A percentile compares a stretch with the other conserved stretches of the same genome.
Conservation (phyloP, 2,888 invertebrate genomes). For the Hydrotaea diabolus region DNA sequence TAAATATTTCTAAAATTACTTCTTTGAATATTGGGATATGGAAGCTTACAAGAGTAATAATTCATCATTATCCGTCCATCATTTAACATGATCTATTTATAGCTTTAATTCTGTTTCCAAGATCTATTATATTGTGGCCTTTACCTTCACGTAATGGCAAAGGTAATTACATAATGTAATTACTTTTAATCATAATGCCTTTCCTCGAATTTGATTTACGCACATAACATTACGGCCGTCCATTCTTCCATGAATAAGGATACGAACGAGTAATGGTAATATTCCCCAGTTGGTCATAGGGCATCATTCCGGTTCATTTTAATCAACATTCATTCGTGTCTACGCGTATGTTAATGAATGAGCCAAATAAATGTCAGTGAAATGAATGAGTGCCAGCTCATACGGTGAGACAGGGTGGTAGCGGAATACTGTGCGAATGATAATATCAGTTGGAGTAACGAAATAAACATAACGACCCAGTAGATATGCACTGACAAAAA, state of each 20-base stretch:
- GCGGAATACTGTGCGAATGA: neutral
- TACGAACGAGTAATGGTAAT: neutral
- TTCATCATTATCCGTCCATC: too few species aligned
- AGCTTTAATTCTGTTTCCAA: too few species aligned
- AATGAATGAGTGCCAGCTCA: neutral
- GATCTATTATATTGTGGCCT: too few species aligned
- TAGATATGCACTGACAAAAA: neutral
- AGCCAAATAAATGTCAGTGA: neutral
- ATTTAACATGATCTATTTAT: too few species aligned
- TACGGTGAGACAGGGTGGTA: neutral
- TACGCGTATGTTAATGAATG: slow-evolving; percentile 1
- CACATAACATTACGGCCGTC: neutral
- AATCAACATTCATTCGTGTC: neutral
- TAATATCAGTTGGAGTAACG: neutral
- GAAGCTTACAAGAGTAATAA: too few species aligned
- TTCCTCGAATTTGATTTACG: neutral
- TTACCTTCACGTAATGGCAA: neutral
- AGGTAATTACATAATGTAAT: neutral
- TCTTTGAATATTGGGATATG: too few species aligned
- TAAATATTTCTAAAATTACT: too few species aligned
- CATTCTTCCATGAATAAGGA: neutral
- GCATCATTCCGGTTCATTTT: neutral
- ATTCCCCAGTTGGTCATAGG: slow-evolving; percentile 2
- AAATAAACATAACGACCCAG: slow-evolving; percentile 14
- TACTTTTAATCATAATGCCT: neutral